Evolutionary conservation across 1,140 invertebrate genomes (phyloP), one percentile per base, ranked within the genome.

Genomic region (Dreissena polymorpha): DNA sequence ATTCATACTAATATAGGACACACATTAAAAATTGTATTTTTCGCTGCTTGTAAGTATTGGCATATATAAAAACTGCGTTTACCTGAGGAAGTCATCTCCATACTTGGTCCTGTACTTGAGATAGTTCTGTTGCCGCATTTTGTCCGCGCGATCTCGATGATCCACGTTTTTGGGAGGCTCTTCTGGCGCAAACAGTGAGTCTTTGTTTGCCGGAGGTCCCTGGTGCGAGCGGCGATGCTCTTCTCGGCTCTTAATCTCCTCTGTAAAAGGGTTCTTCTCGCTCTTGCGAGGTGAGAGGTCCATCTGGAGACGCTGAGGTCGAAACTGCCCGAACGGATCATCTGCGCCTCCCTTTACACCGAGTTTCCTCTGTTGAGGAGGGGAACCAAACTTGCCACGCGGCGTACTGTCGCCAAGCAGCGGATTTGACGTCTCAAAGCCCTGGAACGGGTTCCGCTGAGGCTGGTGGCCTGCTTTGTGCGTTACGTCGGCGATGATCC

Each of bases 361-460:
- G 3, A 49, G 57, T 25, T 75, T 75, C 18, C 18, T 27, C 67
- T 68, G 21, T 73, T 49, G 14, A 14, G 49, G 14, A 53, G 71
- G 39, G 25, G 13, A 12, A 18, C 16, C 27, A 55, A 39, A 23
- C 29, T 57, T 51, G 50, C 39, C 65, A 2, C 76, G 63, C 13
- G 65, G 76, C 8, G 76, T 78, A 21, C 76, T 78, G 53, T 70
- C 65, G 10, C 76, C 76, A 6, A 69, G 7, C 7, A 78, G 27
- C 23, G 76, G 76, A 57, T 68, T 78, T 12, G 3, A 53, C 14
- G 12, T 57, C 23, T 78, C 65, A 69, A 57, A 78, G 0, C 76
- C 76, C 25, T 49, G 49, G 69, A 78, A 78, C 16, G 64, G 55
- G 23, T 69, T 49, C 0, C 76, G n/a, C 21, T 75, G 39, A 10